Evolutionary conservation across 2,113 vertebrate genomes (phyloP).

Genomic region (Brienomyrus longianalis): DNA sequence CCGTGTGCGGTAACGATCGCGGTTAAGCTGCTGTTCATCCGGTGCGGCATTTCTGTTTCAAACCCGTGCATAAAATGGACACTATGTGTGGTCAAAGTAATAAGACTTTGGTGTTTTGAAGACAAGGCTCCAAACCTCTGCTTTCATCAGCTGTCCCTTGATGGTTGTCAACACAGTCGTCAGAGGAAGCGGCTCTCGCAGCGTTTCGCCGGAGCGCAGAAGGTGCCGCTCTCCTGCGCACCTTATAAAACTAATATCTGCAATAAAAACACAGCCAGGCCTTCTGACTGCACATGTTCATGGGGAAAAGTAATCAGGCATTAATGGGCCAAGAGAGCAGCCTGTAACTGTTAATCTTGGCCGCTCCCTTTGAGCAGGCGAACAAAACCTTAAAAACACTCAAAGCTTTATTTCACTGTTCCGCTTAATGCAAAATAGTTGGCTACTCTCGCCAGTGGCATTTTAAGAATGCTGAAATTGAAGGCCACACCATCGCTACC

Average conservation of each 20-base stretch:
- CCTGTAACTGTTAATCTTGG: conserved; percentile 37
- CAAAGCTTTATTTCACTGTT: neutral
- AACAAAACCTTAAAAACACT: neutral
- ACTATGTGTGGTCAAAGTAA: neutral
- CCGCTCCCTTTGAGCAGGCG: conserved; percentile 13
- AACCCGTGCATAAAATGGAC: neutral
- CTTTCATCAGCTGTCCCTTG: neutral
- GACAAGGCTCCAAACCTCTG: neutral
- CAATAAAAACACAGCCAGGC: conserved; percentile 28
- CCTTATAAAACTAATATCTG: conserved; percentile 40
- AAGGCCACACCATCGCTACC: neutral
- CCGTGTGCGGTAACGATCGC: neutral
- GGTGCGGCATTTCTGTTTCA: neutral
- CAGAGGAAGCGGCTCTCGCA: neutral
- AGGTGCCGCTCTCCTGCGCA: conserved; percentile 27
- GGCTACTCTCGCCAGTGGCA: neutral
- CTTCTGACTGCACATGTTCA: conserved; percentile 34
- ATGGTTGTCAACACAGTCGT: neutral
- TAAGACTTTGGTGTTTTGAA: neutral
- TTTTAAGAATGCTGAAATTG: neutral
- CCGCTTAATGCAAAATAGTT: neutral
- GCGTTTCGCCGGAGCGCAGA: conserved; percentile 1
- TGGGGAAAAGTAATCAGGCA: conserved; percentile 36
- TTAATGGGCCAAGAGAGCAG: conserved; percentile 23
- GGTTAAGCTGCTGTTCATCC: neutral